Base-by-base conservation (phyloP, 2,888 invertebrate species). In the Dermolepida albohirtum region DNA sequence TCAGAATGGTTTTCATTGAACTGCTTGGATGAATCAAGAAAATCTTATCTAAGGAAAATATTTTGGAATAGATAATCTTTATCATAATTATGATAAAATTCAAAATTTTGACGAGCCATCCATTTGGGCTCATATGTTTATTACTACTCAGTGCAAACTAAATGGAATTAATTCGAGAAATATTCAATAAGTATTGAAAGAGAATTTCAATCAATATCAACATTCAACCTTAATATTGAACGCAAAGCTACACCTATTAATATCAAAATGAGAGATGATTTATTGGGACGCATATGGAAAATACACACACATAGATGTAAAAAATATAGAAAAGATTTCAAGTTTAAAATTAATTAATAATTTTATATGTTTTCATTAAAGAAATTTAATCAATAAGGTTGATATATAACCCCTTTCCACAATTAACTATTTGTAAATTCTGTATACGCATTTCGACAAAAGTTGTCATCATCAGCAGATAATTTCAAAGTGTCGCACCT, bases 1-100 rank as follows among this genome's bases (percentile, higher is more conserved):
- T 5, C 73, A 72, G 4, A 17, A 39, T 14, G 81, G 81, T 10
- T 78, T 79, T 14, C 80, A 83, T 75, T 80, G 81, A 80, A 76
- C 79, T 72, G 75, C 78, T 62, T 81, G 79, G 71, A 75, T 69
- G 39, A 81, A 81, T 73, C 68, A 72, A 2, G 72, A 72, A 34
- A 67, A 76, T 62, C 49, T 74, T 34, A 72, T 77, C 17, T 70
- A n/a, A n/a, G n/a, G n/a, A n/a, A n/a, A n/a, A n/a, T n/a, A n/a
- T n/a, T n/a, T n/a, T n/a, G n/a, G n/a, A n/a, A n/a, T n/a, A n/a
- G n/a, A n/a, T n/a, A n/a, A n/a, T n/a, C n/a, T n/a, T n/a, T n/a
- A n/a, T n/a, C n/a, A n/a, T n/a, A n/a, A n/a, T n/a, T n/a, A n/a
- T n/a, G n/a, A n/a, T n/a, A n/a, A n/a, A n/a, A n/a, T n/a, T n/a